Base-by-base conservation (phyloP, 2,888 invertebrate genomes). In the Chouioia cunea region DNA sequence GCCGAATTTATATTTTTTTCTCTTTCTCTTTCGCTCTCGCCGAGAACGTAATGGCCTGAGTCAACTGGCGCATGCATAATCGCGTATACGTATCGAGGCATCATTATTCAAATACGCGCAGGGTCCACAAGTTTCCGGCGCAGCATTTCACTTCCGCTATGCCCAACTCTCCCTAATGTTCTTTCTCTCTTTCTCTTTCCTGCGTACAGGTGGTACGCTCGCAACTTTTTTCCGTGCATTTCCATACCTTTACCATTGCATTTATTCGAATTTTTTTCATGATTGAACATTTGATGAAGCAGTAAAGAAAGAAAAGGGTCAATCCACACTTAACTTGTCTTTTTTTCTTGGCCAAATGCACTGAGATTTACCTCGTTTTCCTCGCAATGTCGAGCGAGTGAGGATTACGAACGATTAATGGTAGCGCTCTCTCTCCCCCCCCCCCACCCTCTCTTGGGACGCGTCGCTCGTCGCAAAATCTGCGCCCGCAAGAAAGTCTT, bases 41-140 rank as follows among this genome's bases (percentile, higher is more conserved):
- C 20, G 0, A 23, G 43, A 52, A 58, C 54, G 59, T 65, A 68
- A 68, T 54, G 59, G 62, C 65, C 50, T 18, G 16, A 57, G 18
- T 60, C 64, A 62, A 56, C 71, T 74, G 74, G 74, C 60, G 78
- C 73, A 75, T 78, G 77, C 76, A 78, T 78, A 77, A 77, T 78
- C 74, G 63, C 57, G 15, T 4, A 16, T 48, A 57, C 47, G 27
- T n/a, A 58, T 22, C 44, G 56, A 58, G 12, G 44, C 72, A 74
- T 71, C 74, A 73, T 77, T 77, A 77, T 77, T 78, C 74, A 77
- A 78, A 77, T 77, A 68, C 53, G 46, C 63, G 10, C 44, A 18
- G 47, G 47, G 20, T 50, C 57, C 65, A 48, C 59, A 60, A 66
- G 70, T 56, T 68, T 66, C 56, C 50, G 58, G 44, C 20, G 27